These are phyloP conservation scores for Adelphocoris suturalis DNA, from an alignment of 2,888 invertebrate genomes.

Conservation along the genomic window DNA sequence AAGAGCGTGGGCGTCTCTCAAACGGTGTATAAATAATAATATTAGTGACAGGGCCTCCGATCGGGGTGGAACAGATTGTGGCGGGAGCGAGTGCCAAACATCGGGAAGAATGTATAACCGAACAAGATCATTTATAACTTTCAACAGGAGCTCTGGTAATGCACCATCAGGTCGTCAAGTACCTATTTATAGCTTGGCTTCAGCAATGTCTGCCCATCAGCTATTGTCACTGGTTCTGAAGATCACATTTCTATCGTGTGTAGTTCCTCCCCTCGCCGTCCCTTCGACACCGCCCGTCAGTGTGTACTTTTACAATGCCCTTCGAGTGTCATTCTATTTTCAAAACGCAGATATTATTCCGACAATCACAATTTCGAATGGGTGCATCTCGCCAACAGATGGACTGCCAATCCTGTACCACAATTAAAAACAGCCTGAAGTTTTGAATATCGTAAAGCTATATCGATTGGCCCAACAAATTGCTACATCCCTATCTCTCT, in stretches of 20 bases:
- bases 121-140: conserved; percentile 71
- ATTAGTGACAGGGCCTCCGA: conserved; percentile 64
- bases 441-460: no score
- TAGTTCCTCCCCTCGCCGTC: background rate
- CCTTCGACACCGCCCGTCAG: background rate
- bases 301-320: conserved; percentile 14
- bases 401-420: no score
- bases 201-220: conserved; percentile 66
- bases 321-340: conserved; percentile 25
- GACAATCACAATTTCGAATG: no score
- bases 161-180: conserved; percentile 50
- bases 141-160: conserved; percentile 64
- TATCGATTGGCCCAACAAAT: no score
- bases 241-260: conserved; percentile 50
- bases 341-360: background rate
- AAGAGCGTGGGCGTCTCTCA: conserved; percentile 52
- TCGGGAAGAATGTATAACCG: conserved; percentile 64
- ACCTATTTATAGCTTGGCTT: conserved; percentile 60
- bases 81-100: conserved; percentile 65
- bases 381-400: no score
- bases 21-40: conserved; percentile 65
- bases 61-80: conserved; percentile 61
- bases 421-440: no score
- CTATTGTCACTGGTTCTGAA: conserved; percentile 62
- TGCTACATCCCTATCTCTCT: no score